phyloP scores from a whole-genome alignment of 2,113 vertebrate genomes.

The Prochilodus magdalenae region DNA sequence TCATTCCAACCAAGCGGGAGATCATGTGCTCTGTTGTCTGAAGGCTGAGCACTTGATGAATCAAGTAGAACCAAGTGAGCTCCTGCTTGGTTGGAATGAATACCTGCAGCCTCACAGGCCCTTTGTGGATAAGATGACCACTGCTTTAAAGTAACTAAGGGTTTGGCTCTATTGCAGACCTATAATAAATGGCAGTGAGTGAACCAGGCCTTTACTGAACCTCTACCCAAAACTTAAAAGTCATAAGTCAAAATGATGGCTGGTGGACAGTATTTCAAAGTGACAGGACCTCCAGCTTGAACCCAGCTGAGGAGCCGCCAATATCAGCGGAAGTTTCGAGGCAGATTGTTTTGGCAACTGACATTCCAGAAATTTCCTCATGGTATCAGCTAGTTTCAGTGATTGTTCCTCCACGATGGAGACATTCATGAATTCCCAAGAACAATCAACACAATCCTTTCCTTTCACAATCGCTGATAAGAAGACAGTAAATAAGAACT shows the following conservation, averaged over 20 bases:
- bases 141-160: no score
- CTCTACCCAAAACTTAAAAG: not conserved
- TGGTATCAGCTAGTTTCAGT: constrained; percentile 20
- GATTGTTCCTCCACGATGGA: constrained; percentile 25
- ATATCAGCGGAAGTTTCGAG: not conserved
- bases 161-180: no score
- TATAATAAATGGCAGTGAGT: no score
- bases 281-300: not conserved
- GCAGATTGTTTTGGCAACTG: constrained; percentile 36
- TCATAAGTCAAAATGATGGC: not conserved
- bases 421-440: constrained; percentile 43
- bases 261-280: not conserved
- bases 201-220: not conserved
- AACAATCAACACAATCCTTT: constrained; percentile 28
- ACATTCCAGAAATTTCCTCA: constrained; percentile 12
- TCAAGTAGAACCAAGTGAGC: no score
- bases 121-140: no score
- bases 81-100: no score
- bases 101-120: no score
- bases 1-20: no score
- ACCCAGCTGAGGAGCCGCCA: not conserved
- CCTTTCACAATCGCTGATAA: constrained; percentile 47
- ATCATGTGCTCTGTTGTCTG: no score
- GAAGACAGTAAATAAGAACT: constrained; percentile 25
- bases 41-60: no score